A percentile compares a stretch with the other conserved stretches of the same genome.
phyloP scores from a whole-genome alignment of 2,797 vertebrate species.

The Enteromius viviparus region DNA sequence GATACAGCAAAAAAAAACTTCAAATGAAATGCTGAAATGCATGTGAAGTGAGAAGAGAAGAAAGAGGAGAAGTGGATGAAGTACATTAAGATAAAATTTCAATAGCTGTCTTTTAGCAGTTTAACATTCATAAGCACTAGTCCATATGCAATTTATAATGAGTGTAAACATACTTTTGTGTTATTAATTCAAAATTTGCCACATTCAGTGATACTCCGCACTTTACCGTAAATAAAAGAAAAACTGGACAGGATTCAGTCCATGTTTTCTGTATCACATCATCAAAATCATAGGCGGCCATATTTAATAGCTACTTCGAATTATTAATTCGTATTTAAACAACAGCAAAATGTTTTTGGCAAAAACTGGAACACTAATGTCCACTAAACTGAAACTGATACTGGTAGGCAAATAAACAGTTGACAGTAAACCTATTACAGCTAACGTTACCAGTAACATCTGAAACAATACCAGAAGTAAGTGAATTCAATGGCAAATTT shows the following conservation, averaged over 20 bases:
- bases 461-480: background rate
- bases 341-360: background rate
- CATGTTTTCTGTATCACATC: background rate
- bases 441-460: background rate
- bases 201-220: background rate
- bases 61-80: background rate
- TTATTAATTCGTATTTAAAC: background rate
- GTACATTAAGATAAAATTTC: background rate
- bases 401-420: background rate
- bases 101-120: background rate
- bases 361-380: background rate
- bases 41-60: background rate
- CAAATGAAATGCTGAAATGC: background rate
- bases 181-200: background rate
- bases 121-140: background rate
- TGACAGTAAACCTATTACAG: background rate
- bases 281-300: background rate
- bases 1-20: background rate
- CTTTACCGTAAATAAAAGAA: background rate
- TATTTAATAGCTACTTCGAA: background rate
- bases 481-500: background rate
- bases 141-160: background rate
- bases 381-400: background rate
- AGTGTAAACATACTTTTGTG: background rate
- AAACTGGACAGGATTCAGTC: background rate